Evolutionary conservation across 30 jellyfish, hydroid and myxozoan genomes (phyloP).

Genomic region (Aurelia aurita): DNA sequence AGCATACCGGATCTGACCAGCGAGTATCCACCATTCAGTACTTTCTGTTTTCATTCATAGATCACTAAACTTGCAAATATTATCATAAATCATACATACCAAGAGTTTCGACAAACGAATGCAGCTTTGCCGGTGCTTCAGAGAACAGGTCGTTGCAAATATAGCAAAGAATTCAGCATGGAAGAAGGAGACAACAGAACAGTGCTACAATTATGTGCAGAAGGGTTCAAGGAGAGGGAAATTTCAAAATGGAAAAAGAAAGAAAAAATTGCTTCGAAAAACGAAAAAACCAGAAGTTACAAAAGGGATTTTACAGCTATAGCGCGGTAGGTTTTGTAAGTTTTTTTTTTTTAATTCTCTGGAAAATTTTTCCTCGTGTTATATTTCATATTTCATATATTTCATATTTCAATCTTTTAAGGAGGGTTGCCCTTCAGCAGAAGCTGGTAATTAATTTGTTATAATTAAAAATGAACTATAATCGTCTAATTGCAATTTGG

Average conservation of each 20-base stretch:
- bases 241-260: neutral
- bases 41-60: slow-evolving; percentile 5
- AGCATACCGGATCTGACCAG: too few species aligned
- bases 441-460: too few species aligned
- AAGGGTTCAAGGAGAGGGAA: slow-evolving; percentile 32
- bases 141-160: slow-evolving; percentile 10
- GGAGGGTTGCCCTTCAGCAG: too few species aligned
- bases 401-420: too few species aligned
- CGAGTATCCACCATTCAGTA: too few species aligned
- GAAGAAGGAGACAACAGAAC: slow-evolving; percentile 7
- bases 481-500: too few species aligned
- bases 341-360: too few species aligned
- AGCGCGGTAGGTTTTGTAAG: slow-evolving; percentile 48
- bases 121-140: neutral
- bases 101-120: neutral
- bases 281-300: slow-evolving; percentile 13
- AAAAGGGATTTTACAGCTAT: slow-evolving; percentile 49
- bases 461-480: too few species aligned
- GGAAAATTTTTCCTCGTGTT: too few species aligned
- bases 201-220: slow-evolving; percentile 51
- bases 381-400: too few species aligned
- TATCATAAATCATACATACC: slow-evolving; percentile 33
- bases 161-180: slow-evolving; percentile 11
- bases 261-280: neutral
- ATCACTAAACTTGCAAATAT: slow-evolving; percentile 31